A percentile compares a stretch with the other conserved stretches of the same genome.
Evolutionary conservation across 2,797 vertebrate genomes (phyloP).

Genomic region (Microctenopoma steveboyesi): DNA sequence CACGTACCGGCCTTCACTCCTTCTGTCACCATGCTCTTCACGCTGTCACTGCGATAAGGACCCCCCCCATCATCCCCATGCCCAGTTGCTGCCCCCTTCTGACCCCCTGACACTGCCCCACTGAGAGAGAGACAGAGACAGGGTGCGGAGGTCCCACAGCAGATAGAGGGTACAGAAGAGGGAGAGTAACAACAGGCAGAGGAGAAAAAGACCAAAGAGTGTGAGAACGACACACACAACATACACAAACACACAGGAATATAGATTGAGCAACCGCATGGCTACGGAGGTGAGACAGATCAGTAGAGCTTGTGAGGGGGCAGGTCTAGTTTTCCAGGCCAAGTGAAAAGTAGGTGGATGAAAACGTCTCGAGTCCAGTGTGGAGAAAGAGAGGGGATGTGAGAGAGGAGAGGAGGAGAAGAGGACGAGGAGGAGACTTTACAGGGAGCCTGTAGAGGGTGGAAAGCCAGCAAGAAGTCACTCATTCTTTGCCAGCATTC

Average conservation of each 20-base stretch:
- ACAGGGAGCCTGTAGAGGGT: constrained; percentile 70
- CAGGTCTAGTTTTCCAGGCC: constrained; percentile 68
- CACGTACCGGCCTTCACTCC: constrained; percentile 91
- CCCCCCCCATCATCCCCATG: constrained; percentile 91
- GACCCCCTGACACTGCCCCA: constrained; percentile 91
- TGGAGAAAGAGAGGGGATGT: constrained; percentile 46
- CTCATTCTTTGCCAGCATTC: constrained; percentile 60
- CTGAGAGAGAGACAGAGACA: constrained; percentile 88
- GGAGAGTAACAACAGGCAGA: constrained; percentile 68
- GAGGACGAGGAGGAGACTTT: constrained; percentile 41
- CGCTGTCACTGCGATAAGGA: constrained; percentile 89
- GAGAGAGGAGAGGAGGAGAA: constrained; percentile 27
- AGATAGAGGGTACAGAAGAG: constrained; percentile 61
- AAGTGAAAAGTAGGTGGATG: constrained; percentile 68
- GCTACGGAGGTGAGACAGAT: constrained; percentile 69
- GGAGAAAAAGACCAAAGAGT: constrained; percentile 74
- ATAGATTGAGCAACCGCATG: constrained; percentile 73
- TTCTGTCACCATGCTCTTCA: constrained; percentile 86
- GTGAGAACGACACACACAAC: constrained; percentile 58
- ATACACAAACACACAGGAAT: constrained; percentile 57
- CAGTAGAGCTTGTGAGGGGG: constrained; percentile 69
- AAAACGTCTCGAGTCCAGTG: constrained; percentile 68
- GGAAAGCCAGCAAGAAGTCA: constrained; percentile 67
- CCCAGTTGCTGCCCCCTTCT: constrained; percentile 88
- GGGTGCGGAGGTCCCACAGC: constrained; percentile 64